Percentiles rank a stretch among this genome's conserved stretches.
Conservation (phyloP, 2,888 invertebrate species). For the Hololepta plana region DNA sequence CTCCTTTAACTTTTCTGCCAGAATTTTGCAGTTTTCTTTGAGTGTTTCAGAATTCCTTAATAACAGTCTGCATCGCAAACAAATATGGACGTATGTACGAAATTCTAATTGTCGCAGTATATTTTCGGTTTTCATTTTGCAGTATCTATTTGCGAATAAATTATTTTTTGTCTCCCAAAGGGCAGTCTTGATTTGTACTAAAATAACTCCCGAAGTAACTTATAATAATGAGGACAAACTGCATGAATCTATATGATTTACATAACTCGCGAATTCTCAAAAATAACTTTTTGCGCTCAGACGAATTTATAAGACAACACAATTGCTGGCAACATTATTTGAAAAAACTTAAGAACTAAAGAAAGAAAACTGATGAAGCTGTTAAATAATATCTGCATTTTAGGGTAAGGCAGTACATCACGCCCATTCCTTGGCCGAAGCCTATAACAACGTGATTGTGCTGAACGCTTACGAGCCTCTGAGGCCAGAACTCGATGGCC, state of each 20-base stretch:
- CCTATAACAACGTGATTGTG: constrained; percentile 40
- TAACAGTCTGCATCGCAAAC: no score
- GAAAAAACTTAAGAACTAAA: constrained; percentile 6
- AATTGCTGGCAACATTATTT: not conserved
- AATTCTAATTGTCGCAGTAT: no score
- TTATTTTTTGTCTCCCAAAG: no score
- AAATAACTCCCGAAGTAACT: no score
- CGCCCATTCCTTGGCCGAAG: constrained; percentile 62
- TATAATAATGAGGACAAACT: constrained; percentile 3
- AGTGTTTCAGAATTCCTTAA: no score
- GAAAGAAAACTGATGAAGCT: constrained; percentile 3
- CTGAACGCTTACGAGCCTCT: constrained; percentile 28
- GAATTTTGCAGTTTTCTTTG: no score
- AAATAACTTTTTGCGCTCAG: not conserved
- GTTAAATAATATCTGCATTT: constrained; percentile 9
- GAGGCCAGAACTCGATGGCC: constrained; percentile 46
- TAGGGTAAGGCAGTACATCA: constrained; percentile 66
- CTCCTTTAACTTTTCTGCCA: constrained; percentile 6
- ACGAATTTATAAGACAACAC: not conserved
- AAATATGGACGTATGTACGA: no score
- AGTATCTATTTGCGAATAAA: no score
- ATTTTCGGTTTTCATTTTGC: no score
- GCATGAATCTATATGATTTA: not conserved
- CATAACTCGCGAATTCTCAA: not conserved
- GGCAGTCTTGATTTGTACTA: no score